Conservation (phyloP, 2,797 vertebrate genomes). For the Apogon hyalosoma region DNA sequence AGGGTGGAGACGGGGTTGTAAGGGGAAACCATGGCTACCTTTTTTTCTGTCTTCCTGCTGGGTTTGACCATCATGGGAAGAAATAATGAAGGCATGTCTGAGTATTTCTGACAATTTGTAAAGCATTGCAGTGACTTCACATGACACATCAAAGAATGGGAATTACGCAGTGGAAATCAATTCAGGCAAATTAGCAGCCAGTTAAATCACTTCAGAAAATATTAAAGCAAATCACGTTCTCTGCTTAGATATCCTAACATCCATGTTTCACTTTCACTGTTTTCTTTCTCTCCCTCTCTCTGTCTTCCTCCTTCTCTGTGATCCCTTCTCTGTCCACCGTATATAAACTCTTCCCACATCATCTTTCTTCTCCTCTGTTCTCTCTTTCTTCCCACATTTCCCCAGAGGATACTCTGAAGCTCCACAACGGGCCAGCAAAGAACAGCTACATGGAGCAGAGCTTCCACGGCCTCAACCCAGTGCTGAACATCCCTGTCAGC, state of each 20-base stretch:
- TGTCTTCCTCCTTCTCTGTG: background rate
- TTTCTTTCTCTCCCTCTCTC: background rate
- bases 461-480: slow-evolving; percentile 95
- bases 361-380: slow-evolving; percentile 7
- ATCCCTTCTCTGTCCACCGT: slow-evolving; percentile 10
- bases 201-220: slow-evolving; percentile 30
- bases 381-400: slow-evolving; percentile 15
- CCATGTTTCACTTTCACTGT: slow-evolving; percentile 15
- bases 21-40: slow-evolving; percentile 38
- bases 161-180: slow-evolving; percentile 43
- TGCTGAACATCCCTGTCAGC: slow-evolving; percentile 92
- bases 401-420: slow-evolving; percentile 90
- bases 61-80: slow-evolving; percentile 39
- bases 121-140: slow-evolving; percentile 40
- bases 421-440: slow-evolving; percentile 91
- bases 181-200: slow-evolving; percentile 42
- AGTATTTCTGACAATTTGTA: slow-evolving; percentile 47
- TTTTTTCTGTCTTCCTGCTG: slow-evolving; percentile 40
- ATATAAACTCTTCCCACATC: slow-evolving; percentile 18
- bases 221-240: slow-evolving; percentile 29
- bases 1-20: slow-evolving; percentile 60
- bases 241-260: slow-evolving; percentile 40
- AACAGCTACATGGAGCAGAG: slow-evolving; percentile 99
- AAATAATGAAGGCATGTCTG: slow-evolving; percentile 49
- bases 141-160: slow-evolving; percentile 43